Percentiles rank a stretch among this genome's conserved stretches.
These are phyloP conservation scores for Thryonomys swinderianus DNA, from an alignment of 2,113 vertebrate species.

Conservation along the genomic window DNA sequence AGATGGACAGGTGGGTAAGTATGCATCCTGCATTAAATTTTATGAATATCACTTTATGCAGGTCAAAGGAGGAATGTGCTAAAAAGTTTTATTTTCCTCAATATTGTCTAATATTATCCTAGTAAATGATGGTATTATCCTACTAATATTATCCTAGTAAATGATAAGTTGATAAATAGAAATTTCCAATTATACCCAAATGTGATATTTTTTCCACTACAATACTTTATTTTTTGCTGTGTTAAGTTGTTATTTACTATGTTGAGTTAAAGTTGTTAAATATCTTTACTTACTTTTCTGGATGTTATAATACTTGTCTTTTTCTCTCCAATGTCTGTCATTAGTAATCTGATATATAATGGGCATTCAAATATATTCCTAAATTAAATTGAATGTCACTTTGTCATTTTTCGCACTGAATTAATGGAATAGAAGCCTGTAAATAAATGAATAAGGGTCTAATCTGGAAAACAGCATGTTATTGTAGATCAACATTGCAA, in stretches of 20 bases:
- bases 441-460: background rate
- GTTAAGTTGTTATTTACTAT: background rate
- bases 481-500: background rate
- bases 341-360: background rate
- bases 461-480: background rate
- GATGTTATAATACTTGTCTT: background rate
- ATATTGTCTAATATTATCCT: too few relatives aligned
- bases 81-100: too few relatives aligned
- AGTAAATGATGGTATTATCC: too few relatives aligned
- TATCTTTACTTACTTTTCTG: slow-evolving; percentile 7
- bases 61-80: too few relatives aligned
- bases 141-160: too few relatives aligned
- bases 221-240: too few relatives aligned
- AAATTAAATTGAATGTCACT: background rate
- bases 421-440: background rate
- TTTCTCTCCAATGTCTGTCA: background rate
- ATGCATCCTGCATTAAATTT: too few relatives aligned
- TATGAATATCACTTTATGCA: too few relatives aligned
- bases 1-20: too few relatives aligned
- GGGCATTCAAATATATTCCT: slow-evolving; percentile 1
- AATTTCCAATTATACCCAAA: too few relatives aligned
- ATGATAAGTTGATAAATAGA: too few relatives aligned
- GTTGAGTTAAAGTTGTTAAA: background rate
- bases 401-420: background rate
- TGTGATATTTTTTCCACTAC: too few relatives aligned